These are phyloP conservation scores for Magallana nippona DNA, from an alignment of 2,888 invertebrate species.

Conservation along the genomic window DNA sequence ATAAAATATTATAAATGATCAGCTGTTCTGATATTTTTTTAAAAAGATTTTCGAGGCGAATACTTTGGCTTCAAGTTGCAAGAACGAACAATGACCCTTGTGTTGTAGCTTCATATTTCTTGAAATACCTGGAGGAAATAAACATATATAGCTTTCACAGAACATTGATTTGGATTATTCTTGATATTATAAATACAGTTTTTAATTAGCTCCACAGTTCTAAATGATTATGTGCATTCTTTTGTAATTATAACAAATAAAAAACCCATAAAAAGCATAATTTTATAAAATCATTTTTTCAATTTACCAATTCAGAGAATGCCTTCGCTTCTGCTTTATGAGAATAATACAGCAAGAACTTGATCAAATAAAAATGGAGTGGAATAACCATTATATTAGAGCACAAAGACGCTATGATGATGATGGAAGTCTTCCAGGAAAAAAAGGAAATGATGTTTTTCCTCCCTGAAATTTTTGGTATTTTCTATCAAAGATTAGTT, in stretches of 20 bases:
- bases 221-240: not conserved
- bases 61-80: slow-evolving; percentile 34
- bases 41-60: slow-evolving; percentile 33
- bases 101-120: slow-evolving; percentile 34
- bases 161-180: not conserved
- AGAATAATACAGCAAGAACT: slow-evolving; percentile 47
- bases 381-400: slow-evolving; percentile 47
- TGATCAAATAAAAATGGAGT: slow-evolving; percentile 42
- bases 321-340: slow-evolving; percentile 47
- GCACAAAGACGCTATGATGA: slow-evolving; percentile 34
- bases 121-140: slow-evolving; percentile 29
- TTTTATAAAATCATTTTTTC: not conserved
- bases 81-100: slow-evolving; percentile 34
- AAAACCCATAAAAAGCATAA: not conserved
- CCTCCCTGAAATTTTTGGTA: slow-evolving; percentile 44
- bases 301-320: slow-evolving; percentile 41
- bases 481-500: not conserved
- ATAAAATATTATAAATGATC: slow-evolving; percentile 1
- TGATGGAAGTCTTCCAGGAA: slow-evolving; percentile 40
- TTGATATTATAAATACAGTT: not conserved
- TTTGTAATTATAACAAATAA: not conserved
- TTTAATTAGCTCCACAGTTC: not conserved
- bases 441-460: slow-evolving; percentile 45
- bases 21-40: not conserved
- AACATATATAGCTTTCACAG: not conserved